Evolutionary conservation across 1,140 invertebrate genomes (phyloP).

Genomic region (Dendrolimus punctatus): DNA sequence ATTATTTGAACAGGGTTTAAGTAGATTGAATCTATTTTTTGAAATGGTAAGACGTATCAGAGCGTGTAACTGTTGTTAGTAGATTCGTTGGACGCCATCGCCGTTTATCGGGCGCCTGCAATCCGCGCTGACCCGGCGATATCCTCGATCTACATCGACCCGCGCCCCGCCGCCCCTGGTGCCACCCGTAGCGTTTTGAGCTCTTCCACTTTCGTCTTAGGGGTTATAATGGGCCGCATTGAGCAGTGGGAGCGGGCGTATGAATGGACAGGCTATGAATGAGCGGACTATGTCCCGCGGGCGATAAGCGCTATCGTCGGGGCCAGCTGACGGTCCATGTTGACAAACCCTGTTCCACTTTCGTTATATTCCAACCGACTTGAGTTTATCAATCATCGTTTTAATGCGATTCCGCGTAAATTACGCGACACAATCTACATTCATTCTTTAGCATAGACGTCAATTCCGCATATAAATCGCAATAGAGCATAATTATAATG

Average conservation of each 20-base stretch:
- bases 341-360: slow-evolving; percentile 70
- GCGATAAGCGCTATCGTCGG: slow-evolving; percentile 65
- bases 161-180: slow-evolving; percentile 29
- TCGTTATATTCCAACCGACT: slow-evolving; percentile 45
- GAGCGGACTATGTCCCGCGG: slow-evolving; percentile 66
- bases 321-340: slow-evolving; percentile 64
- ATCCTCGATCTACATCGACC: slow-evolving; percentile 62
- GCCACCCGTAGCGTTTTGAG: slow-evolving; percentile 22
- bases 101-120: slow-evolving; percentile 64
- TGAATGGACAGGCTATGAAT: slow-evolving; percentile 68
- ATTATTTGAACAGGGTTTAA: too few species aligned
- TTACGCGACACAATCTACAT: slow-evolving; percentile 16
- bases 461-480: background rate
- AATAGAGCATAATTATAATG: too few species aligned
- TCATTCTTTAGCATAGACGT: slow-evolving; percentile 5
- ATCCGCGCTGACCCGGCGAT: slow-evolving; percentile 68
- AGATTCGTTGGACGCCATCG: slow-evolving; percentile 41
- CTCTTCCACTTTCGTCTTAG: slow-evolving; percentile 29
- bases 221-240: slow-evolving; percentile 26
- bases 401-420: slow-evolving; percentile 18
- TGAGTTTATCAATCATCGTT: slow-evolving; percentile 46
- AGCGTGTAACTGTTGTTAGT: slow-evolving; percentile 12
- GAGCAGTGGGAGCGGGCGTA: slow-evolving; percentile 37
- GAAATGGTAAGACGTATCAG: background rate
- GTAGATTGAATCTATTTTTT: too few species aligned